Conservation (phyloP, 2,797 vertebrate genomes). For the Premnoplex brunnescens region DNA sequence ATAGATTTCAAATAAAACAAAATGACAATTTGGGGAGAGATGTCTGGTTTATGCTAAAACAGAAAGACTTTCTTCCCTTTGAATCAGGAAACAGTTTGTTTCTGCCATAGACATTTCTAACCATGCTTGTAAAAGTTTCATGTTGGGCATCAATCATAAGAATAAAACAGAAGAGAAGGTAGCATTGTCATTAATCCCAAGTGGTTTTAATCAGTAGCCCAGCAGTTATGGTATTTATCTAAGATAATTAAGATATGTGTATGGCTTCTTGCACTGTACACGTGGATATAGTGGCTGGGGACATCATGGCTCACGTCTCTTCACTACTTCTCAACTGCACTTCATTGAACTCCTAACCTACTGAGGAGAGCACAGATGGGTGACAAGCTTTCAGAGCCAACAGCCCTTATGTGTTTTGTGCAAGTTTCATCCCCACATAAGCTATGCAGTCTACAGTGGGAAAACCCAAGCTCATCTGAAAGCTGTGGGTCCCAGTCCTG, state of each 20-base stretch:
- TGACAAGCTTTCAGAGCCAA: neutral
- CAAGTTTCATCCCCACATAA: neutral
- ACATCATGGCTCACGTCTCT: neutral
- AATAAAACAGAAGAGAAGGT: neutral
- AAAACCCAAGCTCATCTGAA: neutral
- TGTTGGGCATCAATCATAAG: neutral
- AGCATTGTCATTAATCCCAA: neutral
- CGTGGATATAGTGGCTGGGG: rapidly evolving
- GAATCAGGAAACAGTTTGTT: neutral
- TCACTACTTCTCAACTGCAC: neutral
- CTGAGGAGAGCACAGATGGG: neutral
- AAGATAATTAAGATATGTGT: neutral
- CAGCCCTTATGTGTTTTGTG: neutral
- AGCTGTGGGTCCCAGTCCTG: neutral
- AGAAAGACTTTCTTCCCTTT: neutral
- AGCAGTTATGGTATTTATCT: neutral
- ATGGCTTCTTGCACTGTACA: rapidly evolving
- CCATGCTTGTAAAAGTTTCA: neutral
- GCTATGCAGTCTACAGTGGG: neutral
- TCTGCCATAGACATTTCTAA: neutral
- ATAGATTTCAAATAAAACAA: conserved; percentile 8
- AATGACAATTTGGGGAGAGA: neutral
- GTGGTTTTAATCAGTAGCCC: neutral
- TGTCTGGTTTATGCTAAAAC: neutral
- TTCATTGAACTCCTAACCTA: neutral